phyloP scores from a whole-genome alignment of 2,888 invertebrate genomes.

The Argyresthia albistria region DNA sequence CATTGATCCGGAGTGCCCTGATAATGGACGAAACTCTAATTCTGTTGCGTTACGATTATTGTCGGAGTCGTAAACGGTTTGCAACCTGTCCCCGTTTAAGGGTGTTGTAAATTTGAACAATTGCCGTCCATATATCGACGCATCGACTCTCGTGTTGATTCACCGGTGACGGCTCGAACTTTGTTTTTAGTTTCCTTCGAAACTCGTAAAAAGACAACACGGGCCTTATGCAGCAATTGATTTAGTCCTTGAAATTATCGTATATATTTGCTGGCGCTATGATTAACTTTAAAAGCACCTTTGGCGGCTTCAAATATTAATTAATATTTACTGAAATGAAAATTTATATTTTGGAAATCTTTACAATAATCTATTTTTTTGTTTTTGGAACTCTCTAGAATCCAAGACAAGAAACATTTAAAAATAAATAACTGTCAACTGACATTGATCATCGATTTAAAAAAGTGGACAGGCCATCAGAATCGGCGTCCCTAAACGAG shows the following conservation, averaged over 20 bases:
- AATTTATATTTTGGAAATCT: too few species aligned
- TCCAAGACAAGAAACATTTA: too few species aligned
- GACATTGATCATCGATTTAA: conserved; percentile 7
- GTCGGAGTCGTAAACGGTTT: conserved; percentile 23
- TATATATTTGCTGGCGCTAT: neutral
- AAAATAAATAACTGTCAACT: too few species aligned
- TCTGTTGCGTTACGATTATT: conserved; percentile 23
- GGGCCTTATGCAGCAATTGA: conserved; percentile 2
- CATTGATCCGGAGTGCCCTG: conserved; percentile 17
- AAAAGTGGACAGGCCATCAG: conserved; percentile 43
- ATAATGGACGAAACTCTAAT: conserved; percentile 39
- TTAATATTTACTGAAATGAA: too few species aligned
- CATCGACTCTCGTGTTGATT: conserved; percentile 19
- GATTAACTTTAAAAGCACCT: too few species aligned
- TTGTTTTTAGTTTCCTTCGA: conserved; percentile 13
- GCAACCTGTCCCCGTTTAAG: conserved; percentile 19
- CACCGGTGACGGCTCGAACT: conserved; percentile 17
- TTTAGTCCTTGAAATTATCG: conserved; percentile 1
- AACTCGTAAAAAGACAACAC: neutral
- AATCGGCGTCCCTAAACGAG: conserved; percentile 41
- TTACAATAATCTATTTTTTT: too few species aligned
- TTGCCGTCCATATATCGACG: conserved; percentile 39
- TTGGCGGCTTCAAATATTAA: too few species aligned
- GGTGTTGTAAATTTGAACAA: conserved; percentile 38
- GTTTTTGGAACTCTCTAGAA: too few species aligned